Base-by-base conservation (phyloP, 2,113 vertebrate genomes). In the Jacana jacana region DNA sequence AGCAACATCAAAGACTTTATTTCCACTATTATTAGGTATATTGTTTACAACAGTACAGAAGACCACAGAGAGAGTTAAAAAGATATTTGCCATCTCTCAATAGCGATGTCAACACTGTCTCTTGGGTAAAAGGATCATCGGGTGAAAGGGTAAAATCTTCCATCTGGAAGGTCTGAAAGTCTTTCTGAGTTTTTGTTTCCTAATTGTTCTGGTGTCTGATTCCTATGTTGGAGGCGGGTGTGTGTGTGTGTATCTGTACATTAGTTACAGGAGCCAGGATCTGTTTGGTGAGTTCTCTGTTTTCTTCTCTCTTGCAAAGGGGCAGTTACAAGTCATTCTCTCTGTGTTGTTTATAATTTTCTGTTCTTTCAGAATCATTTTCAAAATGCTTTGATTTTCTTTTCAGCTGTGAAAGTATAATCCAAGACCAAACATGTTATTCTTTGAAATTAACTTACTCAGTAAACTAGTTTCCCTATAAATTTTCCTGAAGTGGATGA, bases 341-440 rank as follows among this genome's bases (percentile, higher is more conserved):
- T 89, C 70, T 15, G 31, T 68, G 93, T 72, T 96, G 94, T 87
- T 96, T 95, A 90, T 91, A 96, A 97, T 95, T 95, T 89, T 95
- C 76, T 93, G 88, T 89, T 91, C 89, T 93, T 91, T 96, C 92
- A 92, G 83, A 87, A 76, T 73, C 70, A 95, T 92, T 97, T 97
- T 89, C 89, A 92, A 97, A 97, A 91, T 89, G 80, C 92, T 95
- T 88, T 93, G 86, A 95, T 96, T 96, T 97, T 95, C 86, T 88
- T 95, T 97, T 97, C 97, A 97, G 89, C 96, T 96, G 94, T 93
- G 95, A 95, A 95, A 96, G 93, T 97, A 97, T 97, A 96, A 94
- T 78, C 77, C 86, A 93, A 94, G 86, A 96, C 81, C 86, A 96
- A 97, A 97, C 96, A 97, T 95, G 96, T 96, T 95, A 97, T 97